Conservation (phyloP, 2,888 invertebrate genomes). For the Branchipolynoe longqiensis region DNA sequence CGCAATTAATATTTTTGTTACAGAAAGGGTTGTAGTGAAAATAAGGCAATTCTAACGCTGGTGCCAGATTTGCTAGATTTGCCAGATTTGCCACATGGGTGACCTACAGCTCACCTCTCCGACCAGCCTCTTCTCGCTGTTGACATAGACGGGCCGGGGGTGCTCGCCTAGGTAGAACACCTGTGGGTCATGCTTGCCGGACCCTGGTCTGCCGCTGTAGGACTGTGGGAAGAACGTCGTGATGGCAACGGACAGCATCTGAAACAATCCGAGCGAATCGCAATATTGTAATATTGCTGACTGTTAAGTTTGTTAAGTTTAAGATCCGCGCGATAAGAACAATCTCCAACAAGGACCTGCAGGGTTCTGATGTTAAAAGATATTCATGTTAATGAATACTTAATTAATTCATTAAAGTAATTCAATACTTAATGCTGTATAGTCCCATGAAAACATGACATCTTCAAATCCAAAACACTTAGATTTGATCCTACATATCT, state of each 20-base stretch:
- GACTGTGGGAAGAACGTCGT: conserved; percentile 63
- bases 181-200: conserved; percentile 8
- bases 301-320: too few relatives aligned
- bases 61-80: too few relatives aligned
- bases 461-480: too few relatives aligned
- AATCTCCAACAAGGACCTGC: neutral
- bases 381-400: too few relatives aligned
- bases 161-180: conserved; percentile 49
- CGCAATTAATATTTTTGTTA: too few relatives aligned
- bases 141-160: conserved; percentile 59
- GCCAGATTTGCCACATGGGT: too few relatives aligned
- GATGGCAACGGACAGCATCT: conserved; percentile 65
- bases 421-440: neutral
- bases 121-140: conserved; percentile 57
- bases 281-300: too few relatives aligned
- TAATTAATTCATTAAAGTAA: neutral
- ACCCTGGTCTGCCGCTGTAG: conserved; percentile 22
- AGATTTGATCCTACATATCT: too few relatives aligned
- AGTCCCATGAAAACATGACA: neutral
- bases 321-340: too few relatives aligned
- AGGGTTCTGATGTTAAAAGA: too few relatives aligned
- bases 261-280: neutral
- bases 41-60: too few relatives aligned
- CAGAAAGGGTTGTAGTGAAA: too few relatives aligned
- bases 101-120: conserved; percentile 58